Evolutionary conservation across 2,113 vertebrate species (phyloP).

Genomic region (Antechinus stuartii): DNA sequence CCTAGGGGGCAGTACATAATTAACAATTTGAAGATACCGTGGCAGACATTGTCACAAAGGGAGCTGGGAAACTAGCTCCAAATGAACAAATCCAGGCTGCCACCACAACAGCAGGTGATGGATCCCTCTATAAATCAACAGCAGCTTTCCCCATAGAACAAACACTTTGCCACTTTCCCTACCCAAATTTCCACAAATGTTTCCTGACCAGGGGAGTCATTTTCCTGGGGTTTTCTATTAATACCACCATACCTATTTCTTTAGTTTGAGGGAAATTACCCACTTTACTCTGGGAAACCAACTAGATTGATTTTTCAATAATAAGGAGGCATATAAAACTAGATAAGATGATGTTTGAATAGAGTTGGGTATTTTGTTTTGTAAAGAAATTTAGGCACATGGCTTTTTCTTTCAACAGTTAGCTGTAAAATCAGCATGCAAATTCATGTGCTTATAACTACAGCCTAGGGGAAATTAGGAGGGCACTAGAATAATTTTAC

Average conservation of each 20-base stretch:
- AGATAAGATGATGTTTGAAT: not conserved
- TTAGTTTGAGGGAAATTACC: constrained; percentile 28
- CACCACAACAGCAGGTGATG: constrained; percentile 51
- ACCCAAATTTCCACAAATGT: not conserved
- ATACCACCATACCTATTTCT: constrained; percentile 56
- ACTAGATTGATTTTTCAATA: constrained; percentile 25
- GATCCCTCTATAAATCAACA: not conserved
- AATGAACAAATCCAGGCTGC: constrained; percentile 58
- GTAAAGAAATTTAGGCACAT: constrained; percentile 6
- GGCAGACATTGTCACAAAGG: constrained; percentile 65
- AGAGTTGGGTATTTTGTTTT: not conserved
- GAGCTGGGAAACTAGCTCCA: constrained; percentile 59
- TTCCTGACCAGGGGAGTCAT: constrained; percentile 44
- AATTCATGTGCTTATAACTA: not conserved
- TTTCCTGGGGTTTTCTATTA: constrained; percentile 59
- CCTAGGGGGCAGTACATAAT: constrained; percentile 85
- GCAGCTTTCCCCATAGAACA: not conserved
- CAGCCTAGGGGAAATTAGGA: not conserved
- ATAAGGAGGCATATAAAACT: constrained; percentile 57
- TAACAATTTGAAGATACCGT: constrained; percentile 74
- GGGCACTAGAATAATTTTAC: not conserved
- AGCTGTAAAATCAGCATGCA: constrained; percentile 6
- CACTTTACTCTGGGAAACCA: constrained; percentile 36
- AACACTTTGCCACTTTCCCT: constrained; percentile 2
- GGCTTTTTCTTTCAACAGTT: constrained; percentile 45